Evolutionary conservation across 2,888 invertebrate species (phyloP).

Genomic region (Andrena camellia): DNA sequence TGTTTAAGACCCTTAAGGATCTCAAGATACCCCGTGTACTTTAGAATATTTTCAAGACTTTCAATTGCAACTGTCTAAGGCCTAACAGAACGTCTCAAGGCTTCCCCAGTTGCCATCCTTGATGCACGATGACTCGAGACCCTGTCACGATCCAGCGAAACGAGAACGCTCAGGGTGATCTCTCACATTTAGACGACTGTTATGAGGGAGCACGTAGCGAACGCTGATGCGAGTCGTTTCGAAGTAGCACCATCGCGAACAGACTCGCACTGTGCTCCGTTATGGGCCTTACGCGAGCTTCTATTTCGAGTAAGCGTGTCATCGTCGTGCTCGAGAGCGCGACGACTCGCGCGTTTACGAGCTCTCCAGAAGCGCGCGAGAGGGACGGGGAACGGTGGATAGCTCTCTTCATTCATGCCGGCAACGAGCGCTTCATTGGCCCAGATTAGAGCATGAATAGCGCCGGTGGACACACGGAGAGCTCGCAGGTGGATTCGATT

Average conservation of each 20-base stretch:
- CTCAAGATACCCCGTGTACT: too few relatives aligned
- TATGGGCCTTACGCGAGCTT: constrained; percentile 69
- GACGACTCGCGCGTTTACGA: constrained; percentile 49
- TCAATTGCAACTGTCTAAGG: too few relatives aligned
- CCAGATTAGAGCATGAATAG: constrained; percentile 78
- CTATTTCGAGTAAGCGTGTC: constrained; percentile 73
- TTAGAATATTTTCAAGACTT: too few relatives aligned
- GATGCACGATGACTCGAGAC: too few relatives aligned
- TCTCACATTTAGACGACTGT: neutral
- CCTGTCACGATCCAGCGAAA: neutral
- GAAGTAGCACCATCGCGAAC: constrained; percentile 34
- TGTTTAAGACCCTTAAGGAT: too few relatives aligned
- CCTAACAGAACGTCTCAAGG: too few relatives aligned
- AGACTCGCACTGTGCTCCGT: constrained; percentile 56
- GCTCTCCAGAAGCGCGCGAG: constrained; percentile 24
- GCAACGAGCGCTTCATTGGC: constrained; percentile 77
- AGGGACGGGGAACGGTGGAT: constrained; percentile 11
- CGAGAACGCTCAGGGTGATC: constrained; percentile 7
- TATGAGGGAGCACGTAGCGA: constrained; percentile 20
- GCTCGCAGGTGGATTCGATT: constrained; percentile 68
- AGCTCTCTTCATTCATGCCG: constrained; percentile 72
- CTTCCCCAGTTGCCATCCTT: too few relatives aligned
- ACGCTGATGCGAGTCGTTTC: constrained; percentile 42
- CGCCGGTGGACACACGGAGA: constrained; percentile 58
- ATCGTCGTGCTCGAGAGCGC: constrained; percentile 48